Evolutionary conservation across 2,797 vertebrate species (phyloP).

Genomic region (Cheracebus regulus): DNA sequence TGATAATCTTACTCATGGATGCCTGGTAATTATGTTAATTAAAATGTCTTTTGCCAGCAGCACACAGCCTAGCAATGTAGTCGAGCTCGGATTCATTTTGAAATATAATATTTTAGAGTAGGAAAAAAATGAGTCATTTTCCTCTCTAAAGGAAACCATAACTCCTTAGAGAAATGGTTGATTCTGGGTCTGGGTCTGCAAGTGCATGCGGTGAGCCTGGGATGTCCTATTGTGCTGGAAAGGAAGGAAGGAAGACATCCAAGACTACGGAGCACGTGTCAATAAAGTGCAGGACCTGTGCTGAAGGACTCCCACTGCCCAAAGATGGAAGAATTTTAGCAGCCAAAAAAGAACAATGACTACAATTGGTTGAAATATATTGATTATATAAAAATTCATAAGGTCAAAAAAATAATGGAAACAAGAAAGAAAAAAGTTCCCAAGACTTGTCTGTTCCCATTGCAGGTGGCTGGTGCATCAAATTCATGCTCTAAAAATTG

Average conservation of each 20-base stretch:
- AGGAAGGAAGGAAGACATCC: neutral
- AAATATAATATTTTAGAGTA: neutral
- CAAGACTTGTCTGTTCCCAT: neutral
- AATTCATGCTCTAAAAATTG: neutral
- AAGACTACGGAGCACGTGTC: neutral
- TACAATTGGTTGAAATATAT: neutral
- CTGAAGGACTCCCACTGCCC: neutral
- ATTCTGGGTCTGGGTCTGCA: neutral
- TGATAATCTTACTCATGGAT: neutral
- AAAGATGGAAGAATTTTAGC: neutral
- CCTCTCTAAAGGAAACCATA: neutral
- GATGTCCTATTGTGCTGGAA: neutral
- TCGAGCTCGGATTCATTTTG: neutral
- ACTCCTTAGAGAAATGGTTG: neutral
- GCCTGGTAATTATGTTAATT: neutral
- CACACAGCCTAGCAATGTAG: neutral
- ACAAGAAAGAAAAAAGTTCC: neutral
- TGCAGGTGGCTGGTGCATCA: neutral
- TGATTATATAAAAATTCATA: neutral
- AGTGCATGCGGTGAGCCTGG: neutral
- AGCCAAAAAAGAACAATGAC: neutral
- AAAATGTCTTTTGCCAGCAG: slow-evolving; percentile 18
- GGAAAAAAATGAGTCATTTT: neutral
- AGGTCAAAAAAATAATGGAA: neutral
- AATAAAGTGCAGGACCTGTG: too few species aligned